phyloP scores from a whole-genome alignment of 1,140 invertebrate species.

The Mercenaria mercenaria region DNA sequence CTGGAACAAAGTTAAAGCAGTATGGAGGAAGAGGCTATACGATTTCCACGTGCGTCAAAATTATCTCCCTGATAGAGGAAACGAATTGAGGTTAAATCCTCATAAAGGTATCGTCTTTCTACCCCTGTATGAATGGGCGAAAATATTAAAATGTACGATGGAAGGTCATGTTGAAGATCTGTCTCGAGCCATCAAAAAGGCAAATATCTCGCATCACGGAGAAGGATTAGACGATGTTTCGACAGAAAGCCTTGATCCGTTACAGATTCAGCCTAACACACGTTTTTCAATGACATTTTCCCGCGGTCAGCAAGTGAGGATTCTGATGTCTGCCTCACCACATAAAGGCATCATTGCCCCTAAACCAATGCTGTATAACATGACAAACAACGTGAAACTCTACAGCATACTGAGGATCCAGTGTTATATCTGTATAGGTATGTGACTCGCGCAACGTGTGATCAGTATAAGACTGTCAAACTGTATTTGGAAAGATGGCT shows the following conservation, averaged over 20 bases:
- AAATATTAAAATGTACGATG: background rate
- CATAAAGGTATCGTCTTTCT: background rate
- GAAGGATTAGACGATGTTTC: slow-evolving; percentile 34
- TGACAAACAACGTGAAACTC: slow-evolving; percentile 62
- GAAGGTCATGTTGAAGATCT: slow-evolving; percentile 35
- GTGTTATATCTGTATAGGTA: slow-evolving; percentile 50
- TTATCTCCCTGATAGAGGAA: background rate
- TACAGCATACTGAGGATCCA: slow-evolving; percentile 65
- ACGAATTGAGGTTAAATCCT: background rate
- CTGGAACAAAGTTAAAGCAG: background rate
- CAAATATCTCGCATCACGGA: background rate
- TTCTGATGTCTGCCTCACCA: slow-evolving; percentile 63
- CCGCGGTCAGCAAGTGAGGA: slow-evolving; percentile 55
- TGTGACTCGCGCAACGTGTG: slow-evolving; percentile 22
- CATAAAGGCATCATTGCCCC: slow-evolving; percentile 64
- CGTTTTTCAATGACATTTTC: slow-evolving; percentile 60
- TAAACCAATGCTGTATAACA: slow-evolving; percentile 55
- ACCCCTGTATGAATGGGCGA: slow-evolving; percentile 23
- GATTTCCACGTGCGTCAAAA: background rate
- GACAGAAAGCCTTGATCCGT: slow-evolving; percentile 1
- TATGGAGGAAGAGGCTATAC: slow-evolving; percentile 49
- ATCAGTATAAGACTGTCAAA: slow-evolving; percentile 43
- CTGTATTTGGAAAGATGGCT: slow-evolving; percentile 67
- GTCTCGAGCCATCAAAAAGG: background rate
- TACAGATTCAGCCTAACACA: background rate